Conservation (phyloP, 2,113 vertebrate genomes). For the Grammomys surdaster region DNA sequence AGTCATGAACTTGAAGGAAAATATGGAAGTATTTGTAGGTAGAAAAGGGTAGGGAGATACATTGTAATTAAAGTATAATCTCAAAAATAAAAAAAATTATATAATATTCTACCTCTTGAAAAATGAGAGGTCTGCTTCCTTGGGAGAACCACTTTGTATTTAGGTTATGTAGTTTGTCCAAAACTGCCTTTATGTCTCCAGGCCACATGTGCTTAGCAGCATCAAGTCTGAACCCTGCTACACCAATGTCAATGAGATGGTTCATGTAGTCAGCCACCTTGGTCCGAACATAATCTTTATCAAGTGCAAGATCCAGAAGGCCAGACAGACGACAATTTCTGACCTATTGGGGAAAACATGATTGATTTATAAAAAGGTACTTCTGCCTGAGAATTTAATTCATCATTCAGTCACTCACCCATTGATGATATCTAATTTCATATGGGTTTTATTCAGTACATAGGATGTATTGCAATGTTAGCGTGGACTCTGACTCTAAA, state of each 20-base stretch:
- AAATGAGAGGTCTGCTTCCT: constrained; percentile 91
- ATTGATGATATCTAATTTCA: not conserved
- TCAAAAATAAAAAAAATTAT: no score
- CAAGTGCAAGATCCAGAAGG: constrained; percentile 90
- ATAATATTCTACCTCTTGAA: constrained; percentile 90
- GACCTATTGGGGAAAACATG: constrained; percentile 82
- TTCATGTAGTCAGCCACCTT: constrained; percentile 89
- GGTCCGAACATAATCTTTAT: constrained; percentile 91
- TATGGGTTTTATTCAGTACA: not conserved
- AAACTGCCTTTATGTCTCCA: constrained; percentile 66
- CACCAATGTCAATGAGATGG: constrained; percentile 83
- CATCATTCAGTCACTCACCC: not conserved
- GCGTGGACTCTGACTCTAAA: not conserved
- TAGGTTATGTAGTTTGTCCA: constrained; percentile 88
- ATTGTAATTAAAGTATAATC: not conserved
- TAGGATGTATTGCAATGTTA: not conserved
- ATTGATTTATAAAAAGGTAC: not conserved
- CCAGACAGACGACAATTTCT: constrained; percentile 89
- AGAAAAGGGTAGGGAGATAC: fast-evolving
- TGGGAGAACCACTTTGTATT: constrained; percentile 90
- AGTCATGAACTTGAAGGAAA: not conserved
- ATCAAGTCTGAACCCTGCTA: no score
- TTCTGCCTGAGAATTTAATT: not conserved
- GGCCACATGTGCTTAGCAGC: no score
- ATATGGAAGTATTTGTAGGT: not conserved